phyloP scores from a whole-genome alignment of 1,140 invertebrate genomes.

The Vanessa atalanta region DNA sequence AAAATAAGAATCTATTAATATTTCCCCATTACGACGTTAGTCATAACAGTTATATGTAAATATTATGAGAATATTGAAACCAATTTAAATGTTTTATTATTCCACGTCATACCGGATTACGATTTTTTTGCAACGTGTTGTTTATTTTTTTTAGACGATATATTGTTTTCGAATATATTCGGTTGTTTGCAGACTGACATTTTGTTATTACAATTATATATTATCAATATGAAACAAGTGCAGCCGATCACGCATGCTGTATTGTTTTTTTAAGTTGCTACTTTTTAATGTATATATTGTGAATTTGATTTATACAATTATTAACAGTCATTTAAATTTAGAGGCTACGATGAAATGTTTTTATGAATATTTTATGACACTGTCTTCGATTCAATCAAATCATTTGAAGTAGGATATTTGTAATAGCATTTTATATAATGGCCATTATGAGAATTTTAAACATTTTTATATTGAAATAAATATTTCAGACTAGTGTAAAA shows the following conservation, averaged over 20 bases:
- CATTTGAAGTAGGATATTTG: background rate
- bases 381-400: background rate
- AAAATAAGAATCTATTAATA: too few species aligned
- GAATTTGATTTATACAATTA: background rate
- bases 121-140: slow-evolving; percentile 2
- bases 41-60: too few species aligned
- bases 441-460: too few species aligned
- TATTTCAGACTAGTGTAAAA: too few species aligned
- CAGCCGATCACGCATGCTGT: background rate
- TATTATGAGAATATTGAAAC: too few species aligned
- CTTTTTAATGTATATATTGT: background rate
- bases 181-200: background rate
- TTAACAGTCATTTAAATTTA: background rate
- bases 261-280: background rate
- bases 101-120: background rate
- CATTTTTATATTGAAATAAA: too few species aligned
- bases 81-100: too few species aligned
- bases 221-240: background rate
- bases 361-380: background rate
- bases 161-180: background rate
- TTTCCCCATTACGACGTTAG: too few species aligned
- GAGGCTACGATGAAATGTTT: background rate
- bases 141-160: background rate
- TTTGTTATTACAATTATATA: background rate
- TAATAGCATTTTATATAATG: too few species aligned